Evolutionary conservation across 1,140 invertebrate species (phyloP), one percentile per base, ranked within the genome.

Genomic region (Lucilia cuprina): DNA sequence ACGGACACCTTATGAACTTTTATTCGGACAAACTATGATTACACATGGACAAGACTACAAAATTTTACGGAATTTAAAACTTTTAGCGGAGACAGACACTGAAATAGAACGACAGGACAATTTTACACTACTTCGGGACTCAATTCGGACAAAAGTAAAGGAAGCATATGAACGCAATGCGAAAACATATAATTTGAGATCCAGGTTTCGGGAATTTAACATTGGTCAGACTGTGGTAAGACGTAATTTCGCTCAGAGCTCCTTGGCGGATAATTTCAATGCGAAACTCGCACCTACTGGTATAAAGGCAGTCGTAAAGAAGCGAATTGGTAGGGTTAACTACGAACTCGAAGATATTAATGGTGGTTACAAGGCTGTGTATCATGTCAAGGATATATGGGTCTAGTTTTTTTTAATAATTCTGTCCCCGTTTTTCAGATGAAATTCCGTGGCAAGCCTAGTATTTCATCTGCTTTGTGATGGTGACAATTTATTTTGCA

Each of bases 161-260:
- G 49, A 10, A 60, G 19, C 47, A 13, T 55, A 55, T 19, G 47
- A 82, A 55, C 19, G 55, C 12, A 60, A 25, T 55, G 47, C n/a
- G 2, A 82, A 60, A 49, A 50, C 25, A 8, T 55, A 60, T 49
- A 55, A 30, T n/a, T 17, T 82, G 2, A 12, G 49, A 60, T 55
- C 19, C 5, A 21, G 25, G 12, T 30, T 34, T 49, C 19, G 55
- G 10, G 55, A 55, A 50, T 82, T 49, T 19, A 55, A 55, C 19
- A 12, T 82, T 25, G 80, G 80, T 14, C 49, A 82, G 10, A 55
- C 10, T 9, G 49, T 82, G 25, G 50, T 21, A 10, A 55, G 80
- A 14, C 49, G 80, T 60, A 82, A 82, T 55, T 82, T 82, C 25
- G 25, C 19, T 12, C 17, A 82, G 30, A 82, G 80, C 55, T 30